Evolutionary conservation across 2,113 vertebrate genomes (phyloP), one percentile per base, ranked within the genome.

Genomic region (Chamaea fasciata): DNA sequence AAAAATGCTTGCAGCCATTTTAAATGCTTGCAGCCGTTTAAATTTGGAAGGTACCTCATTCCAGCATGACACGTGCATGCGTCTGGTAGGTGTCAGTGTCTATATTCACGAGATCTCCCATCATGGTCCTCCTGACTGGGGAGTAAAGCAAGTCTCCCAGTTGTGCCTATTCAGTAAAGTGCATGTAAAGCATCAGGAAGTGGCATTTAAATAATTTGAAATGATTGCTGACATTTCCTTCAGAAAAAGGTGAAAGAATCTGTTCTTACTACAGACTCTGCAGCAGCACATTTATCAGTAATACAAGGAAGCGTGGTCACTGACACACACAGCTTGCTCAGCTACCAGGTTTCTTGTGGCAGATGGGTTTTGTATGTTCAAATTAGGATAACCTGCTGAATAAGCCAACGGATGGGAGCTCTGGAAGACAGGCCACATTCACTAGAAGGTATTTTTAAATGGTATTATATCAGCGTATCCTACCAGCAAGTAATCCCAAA

Each of bases 251-350:
- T 63, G 46, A 41, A 64, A 68, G 17, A 57, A 64, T 41, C 41
- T 7, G 4, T 44, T 84, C 30, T 85, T 69, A 49, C 17, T 22
- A 21, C 27, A 56, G 30, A 71, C 13, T 79, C n/a, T 57, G 57
- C n/a, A 93, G 85, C 75, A 86, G 57, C 13, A 37, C 3, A 15
- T 83, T 90, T 26, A 42, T 49, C n/a, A 86, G 57, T 20, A 56
- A 46, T 16, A 12, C 2, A 53, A 49, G 21, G 52, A 77, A 74
- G 26, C 0, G 0, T 19, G 42, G 28, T 39, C 67, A 65, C 41
- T 52, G 68, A 41, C 44, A 28, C 35, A 24, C 78, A 53, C 31
- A 65, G 62, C 15, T 39, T 26, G 50, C 55, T 49, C 63, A 75
- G 47, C 69, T 39, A 42, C 37, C 18, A 41, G 33, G 10, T 35